Evolutionary conservation across 2,113 vertebrate species (phyloP).

Genomic region (Pollachius pollachius): DNA sequence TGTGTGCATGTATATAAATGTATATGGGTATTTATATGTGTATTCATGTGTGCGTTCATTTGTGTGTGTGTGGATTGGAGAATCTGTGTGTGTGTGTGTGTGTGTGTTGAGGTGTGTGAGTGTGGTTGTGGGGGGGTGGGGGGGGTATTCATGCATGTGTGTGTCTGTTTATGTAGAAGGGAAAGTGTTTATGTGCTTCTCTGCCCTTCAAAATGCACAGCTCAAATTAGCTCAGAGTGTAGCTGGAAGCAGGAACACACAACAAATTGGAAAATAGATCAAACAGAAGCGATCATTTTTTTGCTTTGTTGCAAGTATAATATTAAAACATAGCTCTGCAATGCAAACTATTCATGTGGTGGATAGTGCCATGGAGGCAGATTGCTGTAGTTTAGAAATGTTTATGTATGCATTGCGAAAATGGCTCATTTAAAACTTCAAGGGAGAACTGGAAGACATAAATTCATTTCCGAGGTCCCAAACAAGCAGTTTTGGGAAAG

Average conservation of each 20-base stretch:
- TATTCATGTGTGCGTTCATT: conserved; percentile 20
- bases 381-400: conserved; percentile 10
- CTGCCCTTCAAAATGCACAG: neutral
- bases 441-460: too few species aligned
- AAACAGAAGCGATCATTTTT: neutral
- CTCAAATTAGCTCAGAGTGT: neutral
- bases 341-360: too few species aligned
- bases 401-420: too few species aligned
- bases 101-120: conserved; percentile 6
- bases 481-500: too few species aligned
- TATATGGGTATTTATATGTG: neutral
- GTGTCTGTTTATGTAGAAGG: neutral
- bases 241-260: conserved; percentile 12
- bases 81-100: neutral
- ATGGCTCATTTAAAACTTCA: too few species aligned
- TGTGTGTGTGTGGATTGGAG: conserved; percentile 10
- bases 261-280: conserved; percentile 23
- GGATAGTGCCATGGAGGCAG: conserved; percentile 32
- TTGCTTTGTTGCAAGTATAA: conserved; percentile 13
- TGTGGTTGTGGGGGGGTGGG: neutral
- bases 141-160: too few species aligned
- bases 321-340: too few species aligned
- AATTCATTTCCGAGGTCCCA: too few species aligned
- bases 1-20: neutral
- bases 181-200: conserved; percentile 6